These are phyloP conservation scores for Melipona beecheii DNA, from an alignment of 2,888 invertebrate genomes.

Conservation along the genomic window DNA sequence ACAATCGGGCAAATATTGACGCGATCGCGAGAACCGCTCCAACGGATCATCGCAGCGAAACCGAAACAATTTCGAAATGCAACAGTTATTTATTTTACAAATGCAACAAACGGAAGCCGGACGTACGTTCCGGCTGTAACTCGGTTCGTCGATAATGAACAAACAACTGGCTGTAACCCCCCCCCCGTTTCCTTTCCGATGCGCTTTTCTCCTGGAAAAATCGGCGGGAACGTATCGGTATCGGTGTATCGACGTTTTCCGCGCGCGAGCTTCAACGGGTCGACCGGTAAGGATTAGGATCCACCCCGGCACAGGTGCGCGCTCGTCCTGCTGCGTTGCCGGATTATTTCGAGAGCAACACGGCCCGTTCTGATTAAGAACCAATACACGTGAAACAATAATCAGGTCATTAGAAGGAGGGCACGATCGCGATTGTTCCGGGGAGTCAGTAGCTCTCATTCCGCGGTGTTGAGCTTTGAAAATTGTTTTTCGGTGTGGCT, in stretches of 20 bases:
- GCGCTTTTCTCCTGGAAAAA: not conserved
- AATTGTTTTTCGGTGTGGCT: not conserved
- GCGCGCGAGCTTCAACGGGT: not conserved
- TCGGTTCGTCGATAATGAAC: constrained; percentile 21
- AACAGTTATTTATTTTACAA: constrained; percentile 30
- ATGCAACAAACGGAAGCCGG: not conserved
- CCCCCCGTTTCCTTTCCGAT: not conserved
- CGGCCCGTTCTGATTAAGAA: not conserved
- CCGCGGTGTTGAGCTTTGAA: not conserved
- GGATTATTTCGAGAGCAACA: constrained; percentile 1
- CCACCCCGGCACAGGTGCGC: no score
- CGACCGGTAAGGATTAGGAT: not conserved
- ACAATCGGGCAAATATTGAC: constrained; percentile 19
- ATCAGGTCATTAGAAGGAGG: constrained; percentile 3
- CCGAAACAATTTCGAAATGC: not conserved
- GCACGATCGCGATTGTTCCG: constrained; percentile 10
- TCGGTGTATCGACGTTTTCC: no score
- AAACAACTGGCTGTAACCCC: not conserved
- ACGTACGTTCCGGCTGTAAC: constrained; percentile 6
- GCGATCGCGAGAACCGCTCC: not conserved
- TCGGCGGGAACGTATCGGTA: not conserved
- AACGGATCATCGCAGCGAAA: constrained; percentile 3
- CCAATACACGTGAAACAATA: constrained; percentile 16
- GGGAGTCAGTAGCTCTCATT: not conserved
- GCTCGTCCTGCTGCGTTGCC: not conserved